Conservation (phyloP, 2,113 vertebrate genomes). For the Stigmatopora argus region DNA sequence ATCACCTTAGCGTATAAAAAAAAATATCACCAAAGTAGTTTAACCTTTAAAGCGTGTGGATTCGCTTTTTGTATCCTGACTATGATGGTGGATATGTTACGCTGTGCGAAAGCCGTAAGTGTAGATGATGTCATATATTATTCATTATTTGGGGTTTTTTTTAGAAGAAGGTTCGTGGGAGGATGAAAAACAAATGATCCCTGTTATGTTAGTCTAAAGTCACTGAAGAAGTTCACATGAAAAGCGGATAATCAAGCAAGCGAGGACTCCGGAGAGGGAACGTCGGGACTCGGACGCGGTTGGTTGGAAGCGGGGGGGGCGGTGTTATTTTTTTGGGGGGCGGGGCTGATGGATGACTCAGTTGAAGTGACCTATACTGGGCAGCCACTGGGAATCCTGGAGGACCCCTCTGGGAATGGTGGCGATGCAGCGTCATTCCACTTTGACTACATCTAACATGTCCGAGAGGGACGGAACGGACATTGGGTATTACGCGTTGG, state of each 20-base stretch:
- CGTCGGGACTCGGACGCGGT: constrained; percentile 6
- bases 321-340: neutral
- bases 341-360: constrained; percentile 24
- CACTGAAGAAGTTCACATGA: constrained; percentile 9
- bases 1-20: too few species aligned
- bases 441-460: neutral
- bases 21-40: neutral
- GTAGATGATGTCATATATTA: neutral
- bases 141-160: neutral
- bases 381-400: constrained; percentile 2
- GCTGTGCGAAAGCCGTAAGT: neutral
- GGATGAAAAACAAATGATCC: neutral
- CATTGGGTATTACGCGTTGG: too few species aligned
- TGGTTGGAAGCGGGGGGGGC: too few species aligned
- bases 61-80: neutral
- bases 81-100: neutral
- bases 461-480: neutral
- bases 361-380: constrained; percentile 12
- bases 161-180: neutral
- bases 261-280: constrained; percentile 9
- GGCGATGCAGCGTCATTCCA: neutral
- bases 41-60: neutral
- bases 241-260: constrained; percentile 21
- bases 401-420: constrained; percentile 1
- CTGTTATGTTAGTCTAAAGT: neutral